These are phyloP conservation scores for Pollenia angustigena DNA, from an alignment of 2,888 invertebrate genomes.

Conservation along the genomic window DNA sequence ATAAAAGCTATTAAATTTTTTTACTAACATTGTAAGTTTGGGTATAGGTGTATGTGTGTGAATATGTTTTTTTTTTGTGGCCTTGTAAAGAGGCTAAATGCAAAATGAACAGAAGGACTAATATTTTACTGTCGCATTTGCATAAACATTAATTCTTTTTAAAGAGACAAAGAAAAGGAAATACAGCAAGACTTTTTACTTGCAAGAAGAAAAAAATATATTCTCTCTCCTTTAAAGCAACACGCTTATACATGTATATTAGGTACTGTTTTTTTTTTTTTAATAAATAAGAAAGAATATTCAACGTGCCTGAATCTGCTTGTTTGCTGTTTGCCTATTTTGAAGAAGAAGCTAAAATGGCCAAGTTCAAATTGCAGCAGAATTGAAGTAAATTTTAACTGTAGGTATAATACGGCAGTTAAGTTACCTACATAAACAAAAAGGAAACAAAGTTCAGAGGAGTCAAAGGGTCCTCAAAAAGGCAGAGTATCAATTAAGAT, in stretches of 20 bases:
- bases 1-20: constrained; percentile 57
- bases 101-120: constrained; percentile 69
- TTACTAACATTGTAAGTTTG: constrained; percentile 36
- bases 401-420: not conserved
- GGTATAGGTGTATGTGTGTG: not conserved
- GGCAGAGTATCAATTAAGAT: no score
- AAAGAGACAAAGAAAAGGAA: constrained; percentile 62
- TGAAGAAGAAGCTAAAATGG: constrained; percentile 13
- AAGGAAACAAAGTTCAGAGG: no score
- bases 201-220: not conserved
- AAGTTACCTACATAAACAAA: no score
- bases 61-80: constrained; percentile 48
- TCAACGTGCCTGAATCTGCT: constrained; percentile 28
- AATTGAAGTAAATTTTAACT: constrained; percentile 3
- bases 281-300: constrained; percentile 41
- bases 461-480: no score
- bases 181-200: constrained; percentile 55
- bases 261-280: constrained; percentile 31
- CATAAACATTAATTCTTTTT: constrained; percentile 73
- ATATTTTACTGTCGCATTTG: constrained; percentile 74
- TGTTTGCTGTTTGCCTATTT: constrained; percentile 33
- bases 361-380: constrained; percentile 8
- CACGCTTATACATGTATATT: constrained; percentile 1
- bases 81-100: constrained; percentile 68
- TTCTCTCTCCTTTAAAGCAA: not conserved